Conservation (phyloP, 2,113 vertebrate species). For the Promerops cafer region DNA sequence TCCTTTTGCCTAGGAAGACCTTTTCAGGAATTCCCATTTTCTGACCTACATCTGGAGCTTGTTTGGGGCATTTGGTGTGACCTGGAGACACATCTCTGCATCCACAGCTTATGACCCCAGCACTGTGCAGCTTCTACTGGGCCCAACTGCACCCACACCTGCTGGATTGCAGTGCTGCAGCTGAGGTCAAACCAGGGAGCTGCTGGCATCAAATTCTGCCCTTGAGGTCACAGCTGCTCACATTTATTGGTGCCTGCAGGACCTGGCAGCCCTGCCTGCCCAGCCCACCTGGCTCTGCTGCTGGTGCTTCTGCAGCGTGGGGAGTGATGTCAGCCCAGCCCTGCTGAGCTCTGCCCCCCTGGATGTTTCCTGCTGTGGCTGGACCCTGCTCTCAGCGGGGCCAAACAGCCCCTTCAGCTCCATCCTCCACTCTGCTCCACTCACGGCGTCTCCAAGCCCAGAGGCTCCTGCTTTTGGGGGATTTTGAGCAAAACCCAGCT, state of each 20-base stretch:
- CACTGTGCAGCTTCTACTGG: not conserved
- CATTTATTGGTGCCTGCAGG: rapidly evolving
- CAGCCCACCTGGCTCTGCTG: not conserved
- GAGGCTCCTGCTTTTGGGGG: not conserved
- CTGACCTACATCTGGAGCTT: rapidly evolving
- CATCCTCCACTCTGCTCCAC: rapidly evolving
- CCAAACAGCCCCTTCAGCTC: not conserved
- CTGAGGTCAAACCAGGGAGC: not conserved
- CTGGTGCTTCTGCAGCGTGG: not conserved
- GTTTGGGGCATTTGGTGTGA: not conserved
- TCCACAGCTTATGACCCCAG: rapidly evolving
- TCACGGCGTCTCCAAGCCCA: not conserved
- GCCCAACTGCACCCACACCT: not conserved
- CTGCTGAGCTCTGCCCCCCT: not conserved
- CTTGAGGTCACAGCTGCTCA: not conserved
- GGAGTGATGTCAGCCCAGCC: not conserved
- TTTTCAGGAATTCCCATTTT: not conserved
- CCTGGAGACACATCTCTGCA: not conserved
- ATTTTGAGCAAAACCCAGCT: not conserved
- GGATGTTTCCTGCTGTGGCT: rapidly evolving
- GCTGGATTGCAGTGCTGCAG: not conserved
- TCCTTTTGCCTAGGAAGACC: not conserved
- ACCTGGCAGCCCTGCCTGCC: not conserved
- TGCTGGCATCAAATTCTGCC: not conserved
- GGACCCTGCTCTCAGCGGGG: not conserved